Evolutionary conservation across 2,888 invertebrate species (phyloP).

Genomic region (Cheilosia vernalis): DNA sequence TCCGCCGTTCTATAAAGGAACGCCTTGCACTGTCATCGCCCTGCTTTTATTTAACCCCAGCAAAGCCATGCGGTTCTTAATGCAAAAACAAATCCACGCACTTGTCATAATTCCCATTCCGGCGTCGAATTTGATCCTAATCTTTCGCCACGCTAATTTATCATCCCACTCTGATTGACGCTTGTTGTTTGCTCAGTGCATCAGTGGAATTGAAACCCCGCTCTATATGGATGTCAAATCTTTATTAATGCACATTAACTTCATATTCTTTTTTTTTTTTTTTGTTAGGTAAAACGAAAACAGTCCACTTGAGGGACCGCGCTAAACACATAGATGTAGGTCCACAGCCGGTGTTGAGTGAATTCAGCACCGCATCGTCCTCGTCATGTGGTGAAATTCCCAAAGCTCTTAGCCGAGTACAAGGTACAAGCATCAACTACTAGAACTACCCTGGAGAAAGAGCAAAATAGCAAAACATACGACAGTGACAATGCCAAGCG

Average conservation of each 20-base stretch:
- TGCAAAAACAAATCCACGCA: slow-evolving; percentile 72
- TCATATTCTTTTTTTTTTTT: background rate
- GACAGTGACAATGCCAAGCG: slow-evolving; percentile 30
- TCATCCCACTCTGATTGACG: slow-evolving; percentile 52
- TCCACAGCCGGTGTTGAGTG: slow-evolving; percentile 68
- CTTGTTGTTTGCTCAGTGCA: slow-evolving; percentile 58
- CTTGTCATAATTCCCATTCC: slow-evolving; percentile 74
- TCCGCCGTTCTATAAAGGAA: slow-evolving; percentile 38
- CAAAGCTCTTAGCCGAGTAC: slow-evolving; percentile 70
- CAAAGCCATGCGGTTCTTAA: slow-evolving; percentile 60
- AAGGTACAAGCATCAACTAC: slow-evolving; percentile 70
- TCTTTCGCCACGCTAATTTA: slow-evolving; percentile 74
- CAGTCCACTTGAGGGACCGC: slow-evolving; percentile 61
- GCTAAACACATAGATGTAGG: slow-evolving; percentile 73
- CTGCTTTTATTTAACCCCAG: slow-evolving; percentile 11
- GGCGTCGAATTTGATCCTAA: slow-evolving; percentile 68
- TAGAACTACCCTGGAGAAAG: slow-evolving; percentile 35
- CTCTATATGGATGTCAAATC: slow-evolving; percentile 37
- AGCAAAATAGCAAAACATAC: slow-evolving; percentile 64
- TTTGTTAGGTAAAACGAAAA: slow-evolving; percentile 16
- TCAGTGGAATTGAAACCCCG: slow-evolving; percentile 14
- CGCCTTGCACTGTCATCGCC: slow-evolving; percentile 62
- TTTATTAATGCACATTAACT: slow-evolving; percentile 62
- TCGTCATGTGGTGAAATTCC: slow-evolving; percentile 69
- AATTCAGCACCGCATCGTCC: slow-evolving; percentile 30